phyloP scores from a whole-genome alignment of 1,140 invertebrate genomes.

The Pygmarrhopalites habei region DNA sequence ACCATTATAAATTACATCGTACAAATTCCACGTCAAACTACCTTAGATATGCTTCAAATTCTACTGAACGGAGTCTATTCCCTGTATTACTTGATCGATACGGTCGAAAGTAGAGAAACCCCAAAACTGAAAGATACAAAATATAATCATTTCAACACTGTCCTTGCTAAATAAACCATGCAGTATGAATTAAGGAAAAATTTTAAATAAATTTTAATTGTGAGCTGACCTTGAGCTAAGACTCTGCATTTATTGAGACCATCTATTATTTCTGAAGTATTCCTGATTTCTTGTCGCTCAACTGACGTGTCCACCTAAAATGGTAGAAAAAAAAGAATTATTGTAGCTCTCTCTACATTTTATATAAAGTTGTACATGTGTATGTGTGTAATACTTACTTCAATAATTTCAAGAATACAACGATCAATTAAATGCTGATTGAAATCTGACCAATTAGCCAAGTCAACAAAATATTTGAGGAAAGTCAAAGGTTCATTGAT shows the following conservation, averaged over 20 bases:
- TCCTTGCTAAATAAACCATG: too few species aligned
- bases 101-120: slow-evolving; percentile 61
- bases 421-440: slow-evolving; percentile 36
- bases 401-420: slow-evolving; percentile 16
- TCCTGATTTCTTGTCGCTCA: slow-evolving; percentile 2
- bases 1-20: too few species aligned
- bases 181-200: too few species aligned
- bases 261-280: slow-evolving; percentile 10
- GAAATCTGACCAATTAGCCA: slow-evolving; percentile 16
- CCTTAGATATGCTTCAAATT: slow-evolving; percentile 12
- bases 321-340: too few species aligned
- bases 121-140: too few species aligned
- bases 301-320: slow-evolving; percentile 46
- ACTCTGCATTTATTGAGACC: slow-evolving; percentile 44
- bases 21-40: too few species aligned
- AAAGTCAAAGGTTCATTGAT: slow-evolving; percentile 16
- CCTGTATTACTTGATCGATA: slow-evolving; percentile 45
- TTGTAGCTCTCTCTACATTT: too few species aligned
- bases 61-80: slow-evolving; percentile 23
- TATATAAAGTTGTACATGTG: slow-evolving; percentile 1
- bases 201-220: too few species aligned
- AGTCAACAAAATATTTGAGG: slow-evolving; percentile 29
- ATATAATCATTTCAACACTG: too few species aligned
- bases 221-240: slow-evolving; percentile 63
- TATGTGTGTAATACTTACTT: slow-evolving; percentile 11